phyloP scores from a whole-genome alignment of 1,140 invertebrate genomes.

The Panagrolaimus sp. region DNA sequence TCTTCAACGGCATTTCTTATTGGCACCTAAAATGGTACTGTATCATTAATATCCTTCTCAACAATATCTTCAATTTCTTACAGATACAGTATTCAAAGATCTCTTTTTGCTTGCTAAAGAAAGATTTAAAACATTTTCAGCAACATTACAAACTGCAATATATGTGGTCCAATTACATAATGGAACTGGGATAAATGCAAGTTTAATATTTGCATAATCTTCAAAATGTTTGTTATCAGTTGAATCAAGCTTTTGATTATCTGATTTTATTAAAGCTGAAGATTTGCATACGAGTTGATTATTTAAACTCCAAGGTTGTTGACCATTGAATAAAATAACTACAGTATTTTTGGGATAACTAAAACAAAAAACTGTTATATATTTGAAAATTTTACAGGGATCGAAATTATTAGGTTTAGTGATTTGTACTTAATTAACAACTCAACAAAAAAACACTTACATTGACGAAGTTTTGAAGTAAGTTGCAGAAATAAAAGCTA shows the following conservation, averaged over 20 bases:
- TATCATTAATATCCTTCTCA: not conserved
- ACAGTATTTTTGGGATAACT: not conserved
- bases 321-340: constrained; percentile 10
- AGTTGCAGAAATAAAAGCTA: no score
- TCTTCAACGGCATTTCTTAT: constrained; percentile 32
- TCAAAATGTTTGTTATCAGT: not conserved
- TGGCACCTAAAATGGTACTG: constrained; percentile 9
- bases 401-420: no score
- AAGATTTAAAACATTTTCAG: constrained; percentile 16
- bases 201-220: not conserved
- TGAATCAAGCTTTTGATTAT: not conserved
- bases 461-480: no score
- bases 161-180: constrained; percentile 49
- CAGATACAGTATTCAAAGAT: no score
- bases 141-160: constrained; percentile 38
- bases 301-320: not conserved
- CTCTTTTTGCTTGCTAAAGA: not conserved
- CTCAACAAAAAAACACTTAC: no score
- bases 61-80: no score
- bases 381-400: no score
- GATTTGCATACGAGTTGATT: not conserved
- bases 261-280: not conserved
- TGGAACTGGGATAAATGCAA: not conserved
- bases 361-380: not conserved
- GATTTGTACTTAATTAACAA: no score